Base-by-base conservation (phyloP, 2,113 vertebrate genomes). In the Zosterops hypoxanthus region DNA sequence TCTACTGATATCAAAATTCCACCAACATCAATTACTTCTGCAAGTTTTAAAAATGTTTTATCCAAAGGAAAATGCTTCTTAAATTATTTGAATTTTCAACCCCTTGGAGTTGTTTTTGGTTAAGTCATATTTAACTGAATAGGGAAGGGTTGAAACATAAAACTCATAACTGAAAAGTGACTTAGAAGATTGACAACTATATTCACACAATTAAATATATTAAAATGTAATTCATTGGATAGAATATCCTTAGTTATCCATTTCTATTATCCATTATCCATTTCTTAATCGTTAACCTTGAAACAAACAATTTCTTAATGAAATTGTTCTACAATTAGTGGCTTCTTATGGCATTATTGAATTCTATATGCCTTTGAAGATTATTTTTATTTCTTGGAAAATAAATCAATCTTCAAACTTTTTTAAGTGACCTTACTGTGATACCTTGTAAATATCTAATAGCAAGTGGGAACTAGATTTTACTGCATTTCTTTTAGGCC, bases 1-100 rank as follows among this genome's bases (percentile, higher is more conserved):
- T 98, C 98, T 96, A 97, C 97, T 97, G 90, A 88, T 98, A 96
- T 93, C 97, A 97, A 94, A 96, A 97, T 96, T 98, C 90, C 88
- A 81, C 86, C 88, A 97, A 79, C 34, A 65, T 87, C 42, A 68
- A 96, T 94, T 86, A 83, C 93, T 94, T 95, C 66, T 96, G 80
- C 36, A 95, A 93, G 81, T 94, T 90, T 86, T 96, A 92, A 91
- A 91, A 96, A 95, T 86, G 18, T 79, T 91, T 88, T 2, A 31
- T 49, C 41, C 34, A 80, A 85, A 94, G 41, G 81, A 34, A 92
- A 76, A 39, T 81, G 28, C 39, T 57, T 88, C 25, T 75, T 92
- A 71, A 75, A 80, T 94, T 25, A 41, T 41, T 25, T 64, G 44
- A 56, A 29, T 59, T 63, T 91, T 93, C 79, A 88, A 70, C 44